Evolutionary conservation across 2,888 invertebrate species (phyloP).

Genomic region (Mythimna impura): DNA sequence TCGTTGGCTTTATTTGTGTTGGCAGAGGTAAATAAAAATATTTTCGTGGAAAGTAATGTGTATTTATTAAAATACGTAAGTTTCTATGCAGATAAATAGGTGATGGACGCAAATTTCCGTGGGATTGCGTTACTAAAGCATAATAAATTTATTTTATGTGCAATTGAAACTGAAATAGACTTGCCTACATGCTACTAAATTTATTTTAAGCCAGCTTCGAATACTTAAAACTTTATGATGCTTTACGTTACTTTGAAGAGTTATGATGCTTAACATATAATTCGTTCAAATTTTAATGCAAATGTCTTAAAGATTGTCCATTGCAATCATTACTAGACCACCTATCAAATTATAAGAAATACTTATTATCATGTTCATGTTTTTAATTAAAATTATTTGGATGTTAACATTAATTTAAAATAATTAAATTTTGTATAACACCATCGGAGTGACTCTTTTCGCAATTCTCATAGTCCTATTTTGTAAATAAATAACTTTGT

Average conservation of each 20-base stretch:
- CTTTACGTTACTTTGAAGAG: constrained; percentile 14
- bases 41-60: constrained; percentile 39
- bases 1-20: constrained; percentile 42
- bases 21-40: constrained; percentile 56
- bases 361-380: neutral
- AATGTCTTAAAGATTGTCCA: neutral
- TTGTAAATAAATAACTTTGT: neutral
- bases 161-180: constrained; percentile 85
- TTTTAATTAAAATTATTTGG: neutral
- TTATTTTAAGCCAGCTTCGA: constrained; percentile 51
- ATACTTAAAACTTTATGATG: constrained; percentile 46
- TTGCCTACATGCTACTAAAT: constrained; percentile 65
- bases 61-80: constrained; percentile 49
- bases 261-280: constrained; percentile 15
- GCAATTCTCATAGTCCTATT: neutral
- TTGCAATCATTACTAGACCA: neutral
- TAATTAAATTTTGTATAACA: neutral
- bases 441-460: neutral
- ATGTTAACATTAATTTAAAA: no score
- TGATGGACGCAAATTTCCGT: constrained; percentile 69
- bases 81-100: constrained; percentile 60
- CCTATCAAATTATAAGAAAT: neutral
- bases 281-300: neutral
- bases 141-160: constrained; percentile 87
- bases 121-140: constrained; percentile 72